phyloP scores from a whole-genome alignment of 2,113 vertebrate genomes.

The Aleadryas rufinucha region DNA sequence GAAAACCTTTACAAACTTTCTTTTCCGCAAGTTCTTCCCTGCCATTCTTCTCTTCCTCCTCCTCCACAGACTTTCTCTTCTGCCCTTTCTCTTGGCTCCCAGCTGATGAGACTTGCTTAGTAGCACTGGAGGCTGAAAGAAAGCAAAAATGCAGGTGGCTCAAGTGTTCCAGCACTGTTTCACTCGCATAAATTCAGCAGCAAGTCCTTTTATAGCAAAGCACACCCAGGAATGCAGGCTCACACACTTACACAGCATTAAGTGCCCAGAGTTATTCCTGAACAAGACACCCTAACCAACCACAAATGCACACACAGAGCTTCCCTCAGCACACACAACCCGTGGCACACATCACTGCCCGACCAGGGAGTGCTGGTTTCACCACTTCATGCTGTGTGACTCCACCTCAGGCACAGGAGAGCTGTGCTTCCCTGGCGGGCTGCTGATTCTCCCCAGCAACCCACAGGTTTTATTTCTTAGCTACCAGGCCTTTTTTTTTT shows the following conservation, averaged over 20 bases:
- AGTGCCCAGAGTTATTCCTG: background rate
- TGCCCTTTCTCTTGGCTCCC: constrained; percentile 63
- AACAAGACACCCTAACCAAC: background rate
- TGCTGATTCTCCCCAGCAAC: background rate
- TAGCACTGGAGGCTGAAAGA: constrained; percentile 58
- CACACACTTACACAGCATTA: background rate
- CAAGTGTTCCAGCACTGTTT: background rate
- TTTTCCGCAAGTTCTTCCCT: constrained; percentile 85
- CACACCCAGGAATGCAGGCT: background rate
- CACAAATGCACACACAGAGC: fast-evolving
- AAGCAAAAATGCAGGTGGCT: background rate
- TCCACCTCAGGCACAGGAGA: background rate
- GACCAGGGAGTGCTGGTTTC: fast-evolving
- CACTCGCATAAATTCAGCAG: background rate
- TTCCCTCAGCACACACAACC: background rate
- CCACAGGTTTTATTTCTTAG: background rate
- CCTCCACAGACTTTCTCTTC: constrained; percentile 78
- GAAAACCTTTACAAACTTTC: constrained; percentile 99
- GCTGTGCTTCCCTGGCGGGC: background rate
- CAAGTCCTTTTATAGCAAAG: background rate
- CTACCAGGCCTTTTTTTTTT: too few relatives aligned
- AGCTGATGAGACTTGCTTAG: constrained; percentile 41
- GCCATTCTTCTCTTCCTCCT: constrained; percentile 67
- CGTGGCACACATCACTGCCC: fast-evolving
- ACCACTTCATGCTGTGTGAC: fast-evolving